Percentiles rank a stretch among this genome's conserved stretches.
Evolutionary conservation across 2,888 invertebrate species (phyloP).

Genomic region (Pammene fasciana): DNA sequence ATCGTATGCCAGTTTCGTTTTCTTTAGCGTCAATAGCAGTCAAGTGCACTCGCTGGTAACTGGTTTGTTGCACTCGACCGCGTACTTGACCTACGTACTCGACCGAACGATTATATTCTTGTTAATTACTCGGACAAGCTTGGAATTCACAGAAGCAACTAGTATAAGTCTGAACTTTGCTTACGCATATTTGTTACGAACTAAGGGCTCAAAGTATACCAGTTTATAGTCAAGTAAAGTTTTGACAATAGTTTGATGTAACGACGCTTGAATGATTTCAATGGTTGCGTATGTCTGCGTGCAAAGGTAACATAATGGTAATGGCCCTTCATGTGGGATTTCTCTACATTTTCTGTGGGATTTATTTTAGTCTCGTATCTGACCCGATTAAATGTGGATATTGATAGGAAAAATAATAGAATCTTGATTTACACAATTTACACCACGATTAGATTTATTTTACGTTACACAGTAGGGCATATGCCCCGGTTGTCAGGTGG

Average conservation of each 20-base stretch:
- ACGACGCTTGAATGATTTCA: slow-evolving; percentile 27
- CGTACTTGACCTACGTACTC: slow-evolving; percentile 41
- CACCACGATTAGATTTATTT: too few relatives aligned
- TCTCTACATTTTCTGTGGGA: slow-evolving; percentile 1
- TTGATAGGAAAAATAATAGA: too few relatives aligned
- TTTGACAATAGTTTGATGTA: slow-evolving; percentile 4
- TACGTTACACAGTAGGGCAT: too few relatives aligned
- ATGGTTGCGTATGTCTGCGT: slow-evolving; percentile 12
- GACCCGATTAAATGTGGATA: background rate
- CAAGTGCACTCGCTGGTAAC: slow-evolving; percentile 18
- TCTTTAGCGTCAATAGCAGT: slow-evolving; percentile 2
- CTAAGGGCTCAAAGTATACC: background rate
- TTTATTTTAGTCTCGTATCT: background rate
- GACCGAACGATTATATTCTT: slow-evolving; percentile 35
- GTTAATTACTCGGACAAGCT: slow-evolving; percentile 29
- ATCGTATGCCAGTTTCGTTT: background rate
- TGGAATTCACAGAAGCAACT: background rate
- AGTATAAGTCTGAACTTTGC: background rate
- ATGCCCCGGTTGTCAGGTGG: too few relatives aligned
- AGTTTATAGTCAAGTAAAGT: background rate
- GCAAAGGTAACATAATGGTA: too few relatives aligned
- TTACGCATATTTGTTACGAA: background rate
- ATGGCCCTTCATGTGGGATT: slow-evolving; percentile 1
- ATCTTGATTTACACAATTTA: too few relatives aligned
- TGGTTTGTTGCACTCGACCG: slow-evolving; percentile 11